Percentiles rank a stretch among this genome's conserved stretches.
These are phyloP conservation scores for Benthosema pterotum DNA, from an alignment of 2,797 vertebrate species.

Conservation along the genomic window DNA sequence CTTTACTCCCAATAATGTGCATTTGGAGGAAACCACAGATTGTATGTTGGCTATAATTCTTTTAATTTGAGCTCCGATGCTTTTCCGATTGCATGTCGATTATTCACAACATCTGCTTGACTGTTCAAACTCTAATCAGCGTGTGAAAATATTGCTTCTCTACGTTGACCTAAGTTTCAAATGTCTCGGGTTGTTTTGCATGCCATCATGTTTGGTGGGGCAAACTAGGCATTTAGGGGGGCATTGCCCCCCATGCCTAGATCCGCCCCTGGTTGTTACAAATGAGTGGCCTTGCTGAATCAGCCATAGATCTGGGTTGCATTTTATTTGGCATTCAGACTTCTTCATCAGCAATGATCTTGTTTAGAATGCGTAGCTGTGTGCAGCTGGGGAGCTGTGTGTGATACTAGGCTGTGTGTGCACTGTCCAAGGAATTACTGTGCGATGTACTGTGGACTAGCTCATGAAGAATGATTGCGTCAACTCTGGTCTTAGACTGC, in stretches of 20 bases:
- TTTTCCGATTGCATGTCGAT: conserved; percentile 19
- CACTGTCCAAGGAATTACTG: conserved; percentile 4
- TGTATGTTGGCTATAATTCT: conserved; percentile 25
- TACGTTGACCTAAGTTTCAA: no score
- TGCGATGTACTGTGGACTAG: neutral
- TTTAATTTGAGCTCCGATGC: conserved; percentile 15
- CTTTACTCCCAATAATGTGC: neutral
- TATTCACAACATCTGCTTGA: conserved; percentile 28
- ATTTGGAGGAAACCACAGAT: conserved; percentile 12
- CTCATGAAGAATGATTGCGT: conserved; percentile 47
- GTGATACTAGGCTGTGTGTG: no score
- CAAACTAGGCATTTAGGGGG: no score
- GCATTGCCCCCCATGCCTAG: conserved; percentile 10
- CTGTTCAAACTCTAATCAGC: conserved; percentile 1
- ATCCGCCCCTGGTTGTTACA: neutral
- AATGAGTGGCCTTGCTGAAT: neutral
- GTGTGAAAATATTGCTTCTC: conserved; percentile 28
- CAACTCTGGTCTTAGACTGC: conserved; percentile 21
- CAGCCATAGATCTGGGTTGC: neutral
- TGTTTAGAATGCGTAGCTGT: conserved; percentile 10
- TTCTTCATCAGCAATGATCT: conserved; percentile 19
- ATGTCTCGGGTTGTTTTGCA: no score
- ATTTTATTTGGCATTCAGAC: conserved; percentile 17
- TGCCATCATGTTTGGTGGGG: no score
- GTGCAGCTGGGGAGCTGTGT: conserved; percentile 7